Conservation (phyloP, 1,140 invertebrate species). For the Drosophila suzukii region DNA sequence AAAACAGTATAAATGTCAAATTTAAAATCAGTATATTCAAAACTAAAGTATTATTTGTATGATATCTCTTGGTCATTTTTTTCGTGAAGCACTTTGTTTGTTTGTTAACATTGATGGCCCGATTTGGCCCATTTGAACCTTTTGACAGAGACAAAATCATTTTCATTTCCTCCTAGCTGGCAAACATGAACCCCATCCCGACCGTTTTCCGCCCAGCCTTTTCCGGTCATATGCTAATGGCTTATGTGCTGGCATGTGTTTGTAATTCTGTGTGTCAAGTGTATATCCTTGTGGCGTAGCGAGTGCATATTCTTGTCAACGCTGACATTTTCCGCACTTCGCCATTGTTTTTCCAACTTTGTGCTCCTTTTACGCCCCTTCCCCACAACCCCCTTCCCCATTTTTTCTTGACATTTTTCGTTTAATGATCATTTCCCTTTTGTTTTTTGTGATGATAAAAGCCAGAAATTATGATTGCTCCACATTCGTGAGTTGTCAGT, state of each 20-base stretch:
- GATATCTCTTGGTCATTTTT: constrained; percentile 24
- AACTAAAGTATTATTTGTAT: constrained; percentile 1
- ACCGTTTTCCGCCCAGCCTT: background rate
- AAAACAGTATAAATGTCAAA: too few relatives aligned
- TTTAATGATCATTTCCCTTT: constrained; percentile 78
- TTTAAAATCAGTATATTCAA: too few relatives aligned
- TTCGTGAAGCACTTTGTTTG: constrained; percentile 28
- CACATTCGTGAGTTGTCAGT: constrained; percentile 45
- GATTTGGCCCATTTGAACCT: constrained; percentile 67
- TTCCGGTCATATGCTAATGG: constrained; percentile 52
- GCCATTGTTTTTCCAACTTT: constrained; percentile 51
- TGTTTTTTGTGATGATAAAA: constrained; percentile 64
- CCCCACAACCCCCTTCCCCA: background rate
- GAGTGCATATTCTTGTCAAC: constrained; percentile 81
- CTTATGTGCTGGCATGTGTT: constrained; percentile 28
- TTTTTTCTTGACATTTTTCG: constrained; percentile 54
- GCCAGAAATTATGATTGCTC: constrained; percentile 70
- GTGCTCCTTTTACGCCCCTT: background rate
- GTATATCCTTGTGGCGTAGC: constrained; percentile 73
- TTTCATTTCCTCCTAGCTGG: constrained; percentile 18
- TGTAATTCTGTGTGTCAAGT: constrained; percentile 62
- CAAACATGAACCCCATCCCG: constrained; percentile 27
- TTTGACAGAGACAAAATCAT: constrained; percentile 30
- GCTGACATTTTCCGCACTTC: constrained; percentile 80
- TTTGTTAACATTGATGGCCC: constrained; percentile 47